Percentiles rank a stretch among this genome's conserved stretches.
phyloP scores from a whole-genome alignment of 1,140 invertebrate species.

The Metopolophium dirhodum region DNA sequence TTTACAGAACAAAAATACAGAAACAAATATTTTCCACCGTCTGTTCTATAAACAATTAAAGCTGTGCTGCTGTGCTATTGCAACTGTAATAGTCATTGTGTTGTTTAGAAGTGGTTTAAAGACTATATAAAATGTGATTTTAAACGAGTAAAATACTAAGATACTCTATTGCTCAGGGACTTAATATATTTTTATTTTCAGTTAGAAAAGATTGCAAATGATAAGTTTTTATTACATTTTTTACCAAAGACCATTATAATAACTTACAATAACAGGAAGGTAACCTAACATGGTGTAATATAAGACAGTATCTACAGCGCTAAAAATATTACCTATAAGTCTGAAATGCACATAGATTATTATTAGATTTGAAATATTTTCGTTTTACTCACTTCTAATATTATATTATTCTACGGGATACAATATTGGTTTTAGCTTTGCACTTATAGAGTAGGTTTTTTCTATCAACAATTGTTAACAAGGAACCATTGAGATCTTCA shows the following conservation, averaged over 20 bases:
- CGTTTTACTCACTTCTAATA: background rate
- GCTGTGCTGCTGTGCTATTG: background rate
- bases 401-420: background rate
- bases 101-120: background rate
- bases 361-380: background rate
- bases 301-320: background rate
- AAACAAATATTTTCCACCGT: background rate
- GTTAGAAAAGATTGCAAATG: background rate
- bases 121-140: background rate
- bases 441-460: background rate
- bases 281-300: background rate
- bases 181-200: background rate
- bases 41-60: background rate
- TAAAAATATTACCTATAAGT: background rate
- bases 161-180: background rate
- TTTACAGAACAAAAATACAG: background rate
- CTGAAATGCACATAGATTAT: background rate
- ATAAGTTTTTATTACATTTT: background rate
- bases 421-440: background rate
- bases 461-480: background rate
- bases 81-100: background rate
- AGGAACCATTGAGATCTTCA: background rate
- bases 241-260: background rate
- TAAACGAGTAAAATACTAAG: constrained; percentile 1
- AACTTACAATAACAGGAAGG: background rate